Evolutionary conservation across 2,797 vertebrate species (phyloP).

Genomic region (Mus spretus): DNA sequence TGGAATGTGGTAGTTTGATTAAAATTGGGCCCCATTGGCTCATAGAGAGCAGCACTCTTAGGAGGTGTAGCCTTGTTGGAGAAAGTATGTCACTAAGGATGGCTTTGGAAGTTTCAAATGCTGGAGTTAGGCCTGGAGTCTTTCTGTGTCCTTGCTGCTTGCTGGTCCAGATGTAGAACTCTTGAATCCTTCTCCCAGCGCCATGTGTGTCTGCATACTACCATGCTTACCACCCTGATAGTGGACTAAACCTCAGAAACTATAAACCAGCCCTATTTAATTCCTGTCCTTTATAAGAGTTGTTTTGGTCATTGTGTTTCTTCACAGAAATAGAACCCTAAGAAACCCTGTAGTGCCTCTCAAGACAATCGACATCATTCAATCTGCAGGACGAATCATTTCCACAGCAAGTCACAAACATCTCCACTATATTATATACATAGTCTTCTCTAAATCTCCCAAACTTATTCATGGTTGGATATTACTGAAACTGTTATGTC

Average conservation of each 20-base stretch:
- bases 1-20: no score
- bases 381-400: not conserved
- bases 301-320: not conserved
- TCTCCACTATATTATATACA: not conserved
- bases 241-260: not conserved
- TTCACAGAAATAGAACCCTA: not conserved
- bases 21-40: not conserved
- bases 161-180: not conserved
- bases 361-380: not conserved
- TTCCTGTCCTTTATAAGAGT: not conserved
- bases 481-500: not conserved
- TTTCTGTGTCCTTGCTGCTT: not conserved
- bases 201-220: no score
- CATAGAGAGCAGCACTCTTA: not conserved
- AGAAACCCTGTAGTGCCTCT: not conserved
- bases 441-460: constrained; percentile 12
- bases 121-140: no score
- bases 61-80: not conserved
- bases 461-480: not conserved
- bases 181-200: not conserved
- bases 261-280: not conserved
- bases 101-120: not conserved
- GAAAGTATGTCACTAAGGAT: not conserved
- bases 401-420: not conserved
- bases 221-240: not conserved